These are phyloP conservation scores for Chymomyza costata DNA, from an alignment of 1,140 invertebrate species.

Conservation along the genomic window DNA sequence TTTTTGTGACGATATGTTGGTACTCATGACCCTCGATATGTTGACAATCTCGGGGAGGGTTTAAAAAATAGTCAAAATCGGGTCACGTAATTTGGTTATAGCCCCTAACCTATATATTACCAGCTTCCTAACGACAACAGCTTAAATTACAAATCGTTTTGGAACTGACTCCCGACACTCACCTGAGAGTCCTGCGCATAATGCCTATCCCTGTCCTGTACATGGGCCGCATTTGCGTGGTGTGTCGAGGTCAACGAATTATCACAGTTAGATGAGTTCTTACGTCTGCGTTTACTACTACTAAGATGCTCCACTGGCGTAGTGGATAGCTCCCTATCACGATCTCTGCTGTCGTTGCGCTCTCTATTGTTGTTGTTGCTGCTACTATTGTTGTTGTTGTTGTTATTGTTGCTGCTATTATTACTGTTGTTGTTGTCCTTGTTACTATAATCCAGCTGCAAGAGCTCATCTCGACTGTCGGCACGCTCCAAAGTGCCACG, in stretches of 20 bases:
- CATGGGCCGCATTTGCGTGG: slow-evolving; percentile 75
- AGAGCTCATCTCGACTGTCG: slow-evolving; percentile 70
- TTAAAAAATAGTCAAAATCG: too few species aligned
- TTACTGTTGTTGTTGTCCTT: slow-evolving; percentile 65
- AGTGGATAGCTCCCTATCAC: slow-evolving; percentile 72
- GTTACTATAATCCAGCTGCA: slow-evolving; percentile 72
- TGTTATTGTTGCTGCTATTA: slow-evolving; percentile 43
- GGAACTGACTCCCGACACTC: slow-evolving; percentile 22
- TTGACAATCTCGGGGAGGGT: too few species aligned
- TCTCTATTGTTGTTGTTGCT: slow-evolving; percentile 57
- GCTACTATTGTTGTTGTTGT: slow-evolving; percentile 32
- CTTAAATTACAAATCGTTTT: slow-evolving; percentile 22
- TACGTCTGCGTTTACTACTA: slow-evolving; percentile 82
- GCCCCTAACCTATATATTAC: too few species aligned
- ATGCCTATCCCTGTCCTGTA: slow-evolving; percentile 78
- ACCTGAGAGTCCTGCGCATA: slow-evolving; percentile 82
- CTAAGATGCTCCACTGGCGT: slow-evolving; percentile 75
- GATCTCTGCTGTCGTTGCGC: slow-evolving; percentile 61
- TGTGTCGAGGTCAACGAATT: slow-evolving; percentile 80
- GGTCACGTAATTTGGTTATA: too few species aligned
- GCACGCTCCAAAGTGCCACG: slow-evolving; percentile 62
- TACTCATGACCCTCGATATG: too few species aligned
- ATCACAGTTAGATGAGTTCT: slow-evolving; percentile 82
- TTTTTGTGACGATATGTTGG: too few species aligned
- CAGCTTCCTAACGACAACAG: too few species aligned